These are phyloP conservation scores for Campoletis sonorensis DNA, from an alignment of 1,140 invertebrate species.

Conservation along the genomic window DNA sequence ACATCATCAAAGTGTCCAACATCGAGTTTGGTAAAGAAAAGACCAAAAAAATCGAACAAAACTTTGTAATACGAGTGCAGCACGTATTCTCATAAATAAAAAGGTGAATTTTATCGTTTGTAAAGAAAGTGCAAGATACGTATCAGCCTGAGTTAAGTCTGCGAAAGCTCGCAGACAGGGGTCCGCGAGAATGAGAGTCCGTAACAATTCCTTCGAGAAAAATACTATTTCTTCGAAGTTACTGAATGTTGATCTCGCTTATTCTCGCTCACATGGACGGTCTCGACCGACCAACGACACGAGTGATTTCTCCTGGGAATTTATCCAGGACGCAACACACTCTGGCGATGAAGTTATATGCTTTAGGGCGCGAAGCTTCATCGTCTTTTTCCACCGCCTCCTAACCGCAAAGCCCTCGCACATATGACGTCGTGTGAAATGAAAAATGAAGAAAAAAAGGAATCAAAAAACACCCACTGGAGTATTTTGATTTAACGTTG, in stretches of 20 bases:
- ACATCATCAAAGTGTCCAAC: too few relatives aligned
- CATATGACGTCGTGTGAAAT: background rate
- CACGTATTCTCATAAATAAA: too few relatives aligned
- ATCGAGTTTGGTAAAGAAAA: too few relatives aligned
- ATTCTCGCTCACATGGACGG: background rate
- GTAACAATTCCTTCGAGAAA: background rate
- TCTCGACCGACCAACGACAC: background rate
- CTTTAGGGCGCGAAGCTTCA: slow-evolving; percentile 6
- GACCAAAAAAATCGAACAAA: too few relatives aligned
- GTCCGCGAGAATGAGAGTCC: background rate
- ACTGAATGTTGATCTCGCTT: slow-evolving; percentile 1
- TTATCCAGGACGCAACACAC: background rate
- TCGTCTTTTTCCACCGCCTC: background rate
- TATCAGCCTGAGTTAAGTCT: background rate
- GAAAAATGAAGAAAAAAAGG: background rate
- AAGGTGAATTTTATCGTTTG: too few relatives aligned
- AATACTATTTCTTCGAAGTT: background rate
- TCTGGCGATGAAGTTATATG: background rate
- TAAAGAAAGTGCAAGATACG: too few relatives aligned
- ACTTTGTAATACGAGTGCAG: too few relatives aligned
- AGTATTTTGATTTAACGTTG: background rate
- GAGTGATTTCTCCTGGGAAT: slow-evolving; percentile 1
- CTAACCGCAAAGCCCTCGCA: background rate
- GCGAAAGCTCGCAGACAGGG: background rate
- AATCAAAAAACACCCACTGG: background rate